Base-by-base conservation (phyloP, 2,888 invertebrate genomes). In the Phalangium opilio region DNA sequence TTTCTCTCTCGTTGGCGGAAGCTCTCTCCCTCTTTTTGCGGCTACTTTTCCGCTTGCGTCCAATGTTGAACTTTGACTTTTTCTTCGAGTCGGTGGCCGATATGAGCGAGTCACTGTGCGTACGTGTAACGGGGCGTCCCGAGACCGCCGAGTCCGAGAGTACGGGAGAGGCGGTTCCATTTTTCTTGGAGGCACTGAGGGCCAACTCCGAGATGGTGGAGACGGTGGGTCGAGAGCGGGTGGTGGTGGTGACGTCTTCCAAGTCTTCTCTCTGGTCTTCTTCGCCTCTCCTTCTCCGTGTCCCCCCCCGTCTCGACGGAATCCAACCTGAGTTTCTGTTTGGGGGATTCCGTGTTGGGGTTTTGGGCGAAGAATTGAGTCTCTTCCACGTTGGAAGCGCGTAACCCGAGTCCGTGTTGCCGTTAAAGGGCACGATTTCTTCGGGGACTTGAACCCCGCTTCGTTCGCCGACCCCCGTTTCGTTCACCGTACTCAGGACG, bases 21-120 rank as follows among this genome's bases (percentile, higher is more conserved):
- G 86, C 86, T 63, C 89, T 90, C 63, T 90, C 90, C 43, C 87
- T 73, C 70, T 93, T 93, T 73, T 91, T 90, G 67, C 86, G 80
- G 63, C 86, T 85, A 40, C 89, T 89, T 69, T 90, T 91, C 71
- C 89, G 86, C 48, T 86, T 84, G 69, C 57, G 46, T 12, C 55
- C 57, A 12, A 58, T 41, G 47, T 58, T 58, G 43, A 59, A 59
- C 32, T 57, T 49, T 3, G 59, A 55, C 44, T 57, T 58, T 33
- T 57, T 59, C 43, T 52, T 48, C 17, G 34, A 18, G 45, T 20
- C 14, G 18, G 46, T 43, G 50, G 50, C 48, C 1, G 49, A 33
- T 15, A 48, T 50, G 14, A 54, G 39, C 1, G 43, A 17, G 10
- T 38, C 18, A n/a, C 32, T 2, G 2, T 17, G 35, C 8, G 18